Evolutionary conservation across 92 coral and sea anemone genomes (phyloP).

Genomic region (Pocillopora grandis): DNA sequence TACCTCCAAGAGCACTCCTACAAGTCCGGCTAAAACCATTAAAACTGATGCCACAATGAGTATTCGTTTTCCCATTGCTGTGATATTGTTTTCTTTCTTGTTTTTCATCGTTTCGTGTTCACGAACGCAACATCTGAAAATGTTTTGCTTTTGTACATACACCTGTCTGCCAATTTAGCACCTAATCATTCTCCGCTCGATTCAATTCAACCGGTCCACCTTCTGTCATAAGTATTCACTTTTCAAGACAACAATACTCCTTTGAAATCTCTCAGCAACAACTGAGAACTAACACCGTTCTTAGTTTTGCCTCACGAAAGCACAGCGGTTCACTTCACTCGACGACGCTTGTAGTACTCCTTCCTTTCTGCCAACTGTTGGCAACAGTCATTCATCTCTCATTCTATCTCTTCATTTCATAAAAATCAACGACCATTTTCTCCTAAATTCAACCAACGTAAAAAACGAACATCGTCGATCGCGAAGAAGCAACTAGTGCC

Average conservation of each 20-base stretch:
- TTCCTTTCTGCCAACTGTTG: background rate
- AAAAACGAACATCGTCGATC: background rate
- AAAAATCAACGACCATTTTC: background rate
- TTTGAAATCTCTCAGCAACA: background rate
- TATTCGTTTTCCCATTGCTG: conserved; percentile 4
- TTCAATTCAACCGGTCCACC: background rate
- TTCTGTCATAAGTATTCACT: background rate
- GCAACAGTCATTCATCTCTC: background rate
- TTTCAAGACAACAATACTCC: background rate
- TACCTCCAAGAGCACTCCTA: conserved; percentile 13
- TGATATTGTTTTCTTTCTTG: background rate
- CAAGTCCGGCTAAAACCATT: background rate
- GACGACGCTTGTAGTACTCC: background rate
- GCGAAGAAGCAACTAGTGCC: background rate
- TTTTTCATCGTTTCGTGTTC: background rate
- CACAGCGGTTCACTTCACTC: background rate
- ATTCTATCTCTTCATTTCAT: background rate
- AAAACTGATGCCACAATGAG: background rate
- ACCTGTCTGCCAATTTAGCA: conserved; percentile 12
- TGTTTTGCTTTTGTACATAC: background rate
- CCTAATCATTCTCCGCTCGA: background rate
- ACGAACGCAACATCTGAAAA: background rate
- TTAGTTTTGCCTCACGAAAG: background rate
- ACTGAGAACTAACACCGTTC: background rate
- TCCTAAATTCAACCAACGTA: background rate